Evolutionary conservation across 2,113 vertebrate genomes (phyloP), one percentile per base, ranked within the genome.

Genomic region (Gorsachius goisagi): DNA sequence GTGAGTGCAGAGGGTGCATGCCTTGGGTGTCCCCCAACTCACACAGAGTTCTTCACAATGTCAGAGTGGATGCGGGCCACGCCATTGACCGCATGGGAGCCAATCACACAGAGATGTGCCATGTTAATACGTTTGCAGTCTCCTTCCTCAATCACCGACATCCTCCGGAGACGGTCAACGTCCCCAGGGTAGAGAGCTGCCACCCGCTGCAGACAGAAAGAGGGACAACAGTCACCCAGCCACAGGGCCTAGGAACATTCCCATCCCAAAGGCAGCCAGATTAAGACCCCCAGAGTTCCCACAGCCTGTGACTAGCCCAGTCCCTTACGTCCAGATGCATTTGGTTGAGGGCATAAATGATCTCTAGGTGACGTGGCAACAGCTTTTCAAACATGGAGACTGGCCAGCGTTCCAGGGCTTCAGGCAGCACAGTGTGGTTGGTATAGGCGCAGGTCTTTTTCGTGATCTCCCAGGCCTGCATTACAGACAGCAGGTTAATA

Each of bases 91-190:
- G 98, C 98, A 0, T 99, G 99, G 12, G 98, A 98, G 21, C 99
- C 98, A 0, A 99, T 98, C 56, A 99, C 98, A 3, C 98, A 99
- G 71, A 99, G 98, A 49, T 99, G 98, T 0, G 99, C 99, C 99
- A 99, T 99, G 97, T 99, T 99, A 88, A 99, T 98, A 23, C 98
- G 97, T 78, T 99, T 99, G 83, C 98, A 98, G 72, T 98, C 98
- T 0, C 98, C 98, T 67, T 99, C 99, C 95, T 99, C 99, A 0
- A 99, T 99, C 88, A 99, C 97, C 0, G 99, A 99, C 98, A 99
- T 99, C 95, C 99, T 98, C 33, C 98, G 93, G 67, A 99, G 92
- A 2, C 98, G 98, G 39, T 98, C 98, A 5, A 94, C 4, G 21
- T 99, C 98, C 9, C 98, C 99, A 0, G 99, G 99, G 94, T 98